These are phyloP conservation scores for Philotrypesis tridentata DNA, from an alignment of 1,140 invertebrate species.

Conservation along the genomic window DNA sequence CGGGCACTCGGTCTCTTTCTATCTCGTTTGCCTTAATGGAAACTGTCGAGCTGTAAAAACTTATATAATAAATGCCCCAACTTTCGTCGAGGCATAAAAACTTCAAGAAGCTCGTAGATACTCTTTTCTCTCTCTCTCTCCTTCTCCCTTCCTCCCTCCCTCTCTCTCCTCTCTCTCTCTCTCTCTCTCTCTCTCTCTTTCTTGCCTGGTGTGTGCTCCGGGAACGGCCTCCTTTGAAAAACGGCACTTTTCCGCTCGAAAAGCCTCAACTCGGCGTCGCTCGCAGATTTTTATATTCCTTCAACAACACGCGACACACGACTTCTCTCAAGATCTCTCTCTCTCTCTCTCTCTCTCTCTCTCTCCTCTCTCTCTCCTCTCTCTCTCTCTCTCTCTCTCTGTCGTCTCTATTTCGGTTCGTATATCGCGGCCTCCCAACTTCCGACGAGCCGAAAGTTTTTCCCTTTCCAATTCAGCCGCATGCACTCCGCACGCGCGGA, in stretches of 20 bases:
- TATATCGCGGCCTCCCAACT: not conserved
- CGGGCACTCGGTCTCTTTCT: not conserved
- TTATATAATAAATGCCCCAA: constrained; percentile 41
- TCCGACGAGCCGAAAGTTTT: constrained; percentile 37
- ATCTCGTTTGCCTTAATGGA: constrained; percentile 40
- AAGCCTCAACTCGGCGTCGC: constrained; percentile 34
- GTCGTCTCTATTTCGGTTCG: constrained; percentile 2
- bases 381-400: constrained; percentile 12
- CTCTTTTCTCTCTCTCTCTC: constrained; percentile 6
- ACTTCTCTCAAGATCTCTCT: constrained; percentile 23
- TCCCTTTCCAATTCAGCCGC: constrained; percentile 15
- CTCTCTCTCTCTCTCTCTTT: constrained; percentile 4
- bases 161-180: not conserved
- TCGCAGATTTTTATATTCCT: constrained; percentile 44
- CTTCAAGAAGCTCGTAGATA: constrained; percentile 48
- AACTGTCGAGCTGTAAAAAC: constrained; percentile 50
- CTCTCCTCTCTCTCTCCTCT: no score
- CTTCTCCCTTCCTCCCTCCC: not conserved
- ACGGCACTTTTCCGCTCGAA: constrained; percentile 48
- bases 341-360: constrained; percentile 12
- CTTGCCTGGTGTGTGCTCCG: not conserved
- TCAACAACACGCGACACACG: constrained; percentile 43
- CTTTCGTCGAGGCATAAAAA: constrained; percentile 52
- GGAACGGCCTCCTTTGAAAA: constrained; percentile 36
- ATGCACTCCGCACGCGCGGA: no score